These are phyloP conservation scores for Caenorhabditis doughertyi DNA, from an alignment of 2,888 invertebrate genomes.

Conservation along the genomic window DNA sequence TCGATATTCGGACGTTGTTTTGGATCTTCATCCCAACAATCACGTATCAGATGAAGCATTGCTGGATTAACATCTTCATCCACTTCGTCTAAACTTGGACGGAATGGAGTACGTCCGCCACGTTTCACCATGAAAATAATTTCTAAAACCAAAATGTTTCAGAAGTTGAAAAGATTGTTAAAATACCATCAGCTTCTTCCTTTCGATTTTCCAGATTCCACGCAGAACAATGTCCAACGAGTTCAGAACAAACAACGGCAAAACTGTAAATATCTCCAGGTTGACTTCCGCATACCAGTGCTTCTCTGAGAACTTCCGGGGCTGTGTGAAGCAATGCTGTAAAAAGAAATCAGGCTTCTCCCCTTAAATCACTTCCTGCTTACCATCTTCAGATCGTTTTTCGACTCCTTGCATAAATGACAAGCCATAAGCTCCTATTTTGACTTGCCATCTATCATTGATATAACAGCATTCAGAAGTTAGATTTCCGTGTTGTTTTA, in stretches of 20 bases:
- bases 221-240: constrained; percentile 66
- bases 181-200: constrained; percentile 70
- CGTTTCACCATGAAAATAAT: constrained; percentile 78
- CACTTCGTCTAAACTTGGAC: constrained; percentile 69
- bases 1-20: constrained; percentile 76
- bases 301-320: constrained; percentile 75
- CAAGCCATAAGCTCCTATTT: constrained; percentile 73
- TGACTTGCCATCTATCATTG: constrained; percentile 79
- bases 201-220: constrained; percentile 76
- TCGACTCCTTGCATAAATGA: constrained; percentile 66
- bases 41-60: constrained; percentile 78
- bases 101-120: constrained; percentile 69
- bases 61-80: constrained; percentile 76
- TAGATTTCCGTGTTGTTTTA: constrained; percentile 66
- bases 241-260: constrained; percentile 73
- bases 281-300: constrained; percentile 62
- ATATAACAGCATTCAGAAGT: constrained; percentile 71
- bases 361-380: constrained; percentile 3
- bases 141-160: constrained; percentile 64
- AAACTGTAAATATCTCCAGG: constrained; percentile 66
- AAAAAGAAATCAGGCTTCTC: not conserved
- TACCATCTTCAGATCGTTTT: constrained; percentile 63
- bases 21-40: constrained; percentile 80
- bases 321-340: constrained; percentile 77
- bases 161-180: not conserved